Evolutionary conservation across 2,888 invertebrate genomes (phyloP).

Genomic region (Ichneumoninae sp.): DNA sequence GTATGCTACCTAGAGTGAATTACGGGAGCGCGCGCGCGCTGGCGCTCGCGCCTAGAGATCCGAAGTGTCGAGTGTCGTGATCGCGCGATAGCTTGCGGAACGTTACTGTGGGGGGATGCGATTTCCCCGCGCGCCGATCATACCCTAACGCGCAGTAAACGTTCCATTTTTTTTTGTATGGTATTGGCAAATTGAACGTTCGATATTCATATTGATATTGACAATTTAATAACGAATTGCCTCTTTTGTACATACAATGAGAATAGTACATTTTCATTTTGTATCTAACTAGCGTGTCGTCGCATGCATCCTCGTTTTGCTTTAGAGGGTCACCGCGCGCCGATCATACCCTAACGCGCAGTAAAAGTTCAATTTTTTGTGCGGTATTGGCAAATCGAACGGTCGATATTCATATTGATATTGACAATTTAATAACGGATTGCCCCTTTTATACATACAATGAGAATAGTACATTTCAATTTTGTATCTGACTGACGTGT

Average conservation of each 20-base stretch:
- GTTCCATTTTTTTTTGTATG: not conserved
- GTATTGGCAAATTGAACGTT: not conserved
- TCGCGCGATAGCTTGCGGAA: conserved; percentile 3
- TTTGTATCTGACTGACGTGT: no score
- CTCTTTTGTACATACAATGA: no score
- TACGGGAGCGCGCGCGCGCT: conserved; percentile 9
- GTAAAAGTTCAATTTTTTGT: no score
- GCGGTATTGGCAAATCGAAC: not conserved
- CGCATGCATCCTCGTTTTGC: no score
- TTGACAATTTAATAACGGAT: no score
- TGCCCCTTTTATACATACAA: no score
- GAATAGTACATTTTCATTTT: no score
- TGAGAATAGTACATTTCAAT: no score
- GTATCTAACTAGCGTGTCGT: no score
- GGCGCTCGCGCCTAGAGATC: conserved; percentile 5
- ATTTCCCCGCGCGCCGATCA: not conserved
- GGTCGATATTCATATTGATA: not conserved
- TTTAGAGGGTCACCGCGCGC: no score
- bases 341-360: no score
- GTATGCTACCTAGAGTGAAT: conserved; percentile 25
- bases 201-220: not conserved
- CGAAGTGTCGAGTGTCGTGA: conserved; percentile 14
- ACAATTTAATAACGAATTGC: no score
- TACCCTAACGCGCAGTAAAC: not conserved
- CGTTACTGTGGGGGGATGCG: conserved; percentile 2